A percentile compares a stretch with the other conserved stretches of the same genome.
phyloP scores from a whole-genome alignment of 2,888 invertebrate genomes.

The Lasioglossum malachurum region DNA sequence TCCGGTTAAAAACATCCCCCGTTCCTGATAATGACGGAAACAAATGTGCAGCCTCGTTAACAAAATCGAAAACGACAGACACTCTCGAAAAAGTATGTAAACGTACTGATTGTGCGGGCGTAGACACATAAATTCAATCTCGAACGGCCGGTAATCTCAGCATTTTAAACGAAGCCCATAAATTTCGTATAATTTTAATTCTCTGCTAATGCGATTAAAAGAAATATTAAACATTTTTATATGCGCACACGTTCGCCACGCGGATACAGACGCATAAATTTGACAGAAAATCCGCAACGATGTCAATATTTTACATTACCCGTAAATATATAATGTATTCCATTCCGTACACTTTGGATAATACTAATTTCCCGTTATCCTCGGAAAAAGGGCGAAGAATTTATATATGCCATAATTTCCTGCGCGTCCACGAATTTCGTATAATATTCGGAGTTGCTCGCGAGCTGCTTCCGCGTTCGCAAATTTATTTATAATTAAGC shows the following conservation, averaged over 20 bases:
- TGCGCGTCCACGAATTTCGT: not conserved
- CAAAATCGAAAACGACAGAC: not conserved
- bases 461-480: not conserved
- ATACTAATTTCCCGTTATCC: constrained; percentile 1
- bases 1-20: not conserved
- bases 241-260: not conserved
- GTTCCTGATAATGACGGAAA: not conserved
- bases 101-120: not conserved
- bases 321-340: not conserved
- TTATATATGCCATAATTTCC: not conserved
- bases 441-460: not conserved
- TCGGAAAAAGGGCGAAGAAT: not conserved
- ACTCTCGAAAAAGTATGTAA: not conserved
- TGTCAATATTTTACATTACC: not conserved
- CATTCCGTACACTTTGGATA: not conserved
- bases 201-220: constrained; percentile 14
- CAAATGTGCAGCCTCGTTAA: not conserved
- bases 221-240: constrained; percentile 10
- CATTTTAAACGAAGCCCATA: constrained; percentile 6
- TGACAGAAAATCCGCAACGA: not conserved
- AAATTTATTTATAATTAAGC: not conserved
- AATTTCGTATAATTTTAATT: constrained; percentile 2
- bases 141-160: not conserved
- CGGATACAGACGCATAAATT: not conserved
- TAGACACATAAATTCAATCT: constrained; percentile 5